phyloP scores from a whole-genome alignment of 2,888 invertebrate genomes.

The Trypoxylon attenuatum region DNA sequence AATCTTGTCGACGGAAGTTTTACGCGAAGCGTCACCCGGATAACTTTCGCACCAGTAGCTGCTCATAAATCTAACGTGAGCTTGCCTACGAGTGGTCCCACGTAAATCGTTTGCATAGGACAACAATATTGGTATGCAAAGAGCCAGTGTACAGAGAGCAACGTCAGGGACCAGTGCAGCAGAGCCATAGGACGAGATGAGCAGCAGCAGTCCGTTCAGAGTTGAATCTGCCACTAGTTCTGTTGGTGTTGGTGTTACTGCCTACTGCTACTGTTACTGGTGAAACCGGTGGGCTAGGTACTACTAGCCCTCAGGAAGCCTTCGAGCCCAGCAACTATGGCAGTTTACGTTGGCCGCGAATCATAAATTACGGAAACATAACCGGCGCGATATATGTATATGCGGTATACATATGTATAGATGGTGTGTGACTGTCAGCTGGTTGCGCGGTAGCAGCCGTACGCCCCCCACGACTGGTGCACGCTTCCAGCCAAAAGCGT shows the following conservation, averaged over 20 bases:
- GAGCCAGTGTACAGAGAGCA: slow-evolving; percentile 33
- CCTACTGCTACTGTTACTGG: slow-evolving; percentile 17
- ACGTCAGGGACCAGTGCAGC: not conserved
- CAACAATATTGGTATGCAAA: slow-evolving; percentile 57
- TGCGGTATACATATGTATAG: no score
- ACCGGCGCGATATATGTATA: slow-evolving; percentile 17
- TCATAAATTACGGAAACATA: slow-evolving; percentile 61
- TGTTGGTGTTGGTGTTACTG: no score
- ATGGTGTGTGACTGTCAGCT: not conserved
- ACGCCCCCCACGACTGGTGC: no score
- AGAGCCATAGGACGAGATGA: not conserved
- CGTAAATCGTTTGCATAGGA: slow-evolving; percentile 51
- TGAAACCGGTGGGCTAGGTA: slow-evolving; percentile 24
- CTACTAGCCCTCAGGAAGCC: slow-evolving; percentile 28
- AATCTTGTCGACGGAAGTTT: not conserved
- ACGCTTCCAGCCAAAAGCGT: no score
- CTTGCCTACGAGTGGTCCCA: slow-evolving; percentile 3
- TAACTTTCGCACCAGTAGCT: not conserved
- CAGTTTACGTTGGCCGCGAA: slow-evolving; percentile 50
- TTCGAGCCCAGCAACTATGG: slow-evolving; percentile 43
- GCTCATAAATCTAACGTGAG: not conserved
- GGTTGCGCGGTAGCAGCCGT: no score
- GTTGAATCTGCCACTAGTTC: no score
- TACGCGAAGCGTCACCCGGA: not conserved
- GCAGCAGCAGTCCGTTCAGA: no score